Conservation (phyloP, 35 echinoderm and acorn worm species). For the Stichopus chloronotus region DNA sequence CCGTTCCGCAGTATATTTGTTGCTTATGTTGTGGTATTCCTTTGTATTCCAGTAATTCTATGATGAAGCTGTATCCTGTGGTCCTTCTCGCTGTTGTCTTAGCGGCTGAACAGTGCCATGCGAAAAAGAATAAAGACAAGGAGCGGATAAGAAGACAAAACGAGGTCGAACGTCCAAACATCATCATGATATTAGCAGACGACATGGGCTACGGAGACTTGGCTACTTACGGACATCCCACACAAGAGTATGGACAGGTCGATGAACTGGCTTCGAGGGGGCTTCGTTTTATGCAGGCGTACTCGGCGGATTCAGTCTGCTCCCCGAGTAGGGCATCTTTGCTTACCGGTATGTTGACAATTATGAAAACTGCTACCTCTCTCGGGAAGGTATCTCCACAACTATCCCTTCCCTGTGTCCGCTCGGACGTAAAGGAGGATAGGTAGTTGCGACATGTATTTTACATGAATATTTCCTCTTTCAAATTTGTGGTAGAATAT, state of each 20-base stretch:
- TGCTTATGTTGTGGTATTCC: too few relatives aligned
- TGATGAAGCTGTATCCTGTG: too few relatives aligned
- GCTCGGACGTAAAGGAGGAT: too few relatives aligned
- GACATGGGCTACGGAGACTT: slow-evolving; percentile 89
- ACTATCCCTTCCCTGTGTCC: too few relatives aligned
- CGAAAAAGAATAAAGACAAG: neutral
- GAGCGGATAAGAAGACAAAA: neutral
- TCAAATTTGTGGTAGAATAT: too few relatives aligned
- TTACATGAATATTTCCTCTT: too few relatives aligned
- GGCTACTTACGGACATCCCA: slow-evolving; percentile 84
- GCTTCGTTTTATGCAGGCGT: slow-evolving; percentile 72
- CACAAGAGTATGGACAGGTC: slow-evolving; percentile 81
- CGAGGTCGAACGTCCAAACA: slow-evolving; percentile 65
- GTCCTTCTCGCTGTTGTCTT: neutral
- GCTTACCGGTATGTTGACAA: slow-evolving; percentile 65
- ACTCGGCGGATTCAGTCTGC: slow-evolving; percentile 68
- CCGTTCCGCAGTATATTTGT: too few relatives aligned
- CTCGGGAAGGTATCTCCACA: too few relatives aligned
- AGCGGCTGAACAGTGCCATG: neutral
- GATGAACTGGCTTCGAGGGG: slow-evolving; percentile 75
- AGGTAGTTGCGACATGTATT: too few relatives aligned
- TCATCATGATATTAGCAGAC: slow-evolving; percentile 85
- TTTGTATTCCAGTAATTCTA: too few relatives aligned
- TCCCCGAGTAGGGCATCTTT: slow-evolving; percentile 83
- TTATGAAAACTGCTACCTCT: too few relatives aligned